Base-by-base conservation (phyloP, 2,113 vertebrate species). In the Leucosticte australis region DNA sequence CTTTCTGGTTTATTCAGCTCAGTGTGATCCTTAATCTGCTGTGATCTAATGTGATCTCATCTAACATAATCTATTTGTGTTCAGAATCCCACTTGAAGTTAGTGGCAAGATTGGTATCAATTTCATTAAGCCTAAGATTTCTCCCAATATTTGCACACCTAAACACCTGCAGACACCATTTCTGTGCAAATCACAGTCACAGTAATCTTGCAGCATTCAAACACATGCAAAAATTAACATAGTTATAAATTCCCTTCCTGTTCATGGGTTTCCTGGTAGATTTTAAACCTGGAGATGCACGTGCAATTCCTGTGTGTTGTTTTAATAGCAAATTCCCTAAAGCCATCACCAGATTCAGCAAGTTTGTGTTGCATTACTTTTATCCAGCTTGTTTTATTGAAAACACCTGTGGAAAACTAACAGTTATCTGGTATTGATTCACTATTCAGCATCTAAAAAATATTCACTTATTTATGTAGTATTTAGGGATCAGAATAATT, bases 311-410 rank as follows among this genome's bases (percentile, higher is more conserved):
- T 2, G 0, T 74, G 59, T 90, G 59, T 35, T 79, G 57, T 85
- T 95, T 88, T 86, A 88, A 86, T 24, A 83, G 85, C 31, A 78
- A 86, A 87, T 92, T 92, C 85, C 57, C 76, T 89, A 55, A 94
- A 94, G 83, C 59, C 24, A n/a, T 89, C 56, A 81, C 39, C 49
- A 70, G 64, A 89, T 92, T 88, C 75, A 77, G 55, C 69, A 70
- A 92, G 81, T 33, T 86, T 94, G 83, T 77, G n/a, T 81, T 81
- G 49, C 53, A 46, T 96, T 96, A 84, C 64, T 89, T 79, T 83
- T 90, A 86, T 53, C 47, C 56, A 73, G 26, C 77, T 68, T 82
- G 6, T 57, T 95, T 90, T 86, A 96, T 92, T 89, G 76, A 68
- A 90, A 94, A 90, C 92, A 95, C 49, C 67, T 97, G 94, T 53